Conservation (phyloP, 2,888 invertebrate species). For the Xestia xanthographa region DNA sequence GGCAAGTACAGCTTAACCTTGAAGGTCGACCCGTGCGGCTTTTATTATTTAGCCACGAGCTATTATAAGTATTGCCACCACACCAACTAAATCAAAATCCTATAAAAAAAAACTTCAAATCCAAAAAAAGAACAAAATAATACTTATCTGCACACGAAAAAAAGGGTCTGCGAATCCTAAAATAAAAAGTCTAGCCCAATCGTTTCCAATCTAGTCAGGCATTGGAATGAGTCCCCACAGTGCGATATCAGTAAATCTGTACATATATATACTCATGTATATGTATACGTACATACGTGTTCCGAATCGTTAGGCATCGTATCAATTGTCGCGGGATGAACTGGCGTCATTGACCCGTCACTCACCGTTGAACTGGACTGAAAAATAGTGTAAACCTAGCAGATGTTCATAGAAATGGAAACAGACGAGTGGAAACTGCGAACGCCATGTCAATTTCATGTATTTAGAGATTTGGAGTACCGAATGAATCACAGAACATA, state of each 20-base stretch:
- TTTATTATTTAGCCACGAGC: no score
- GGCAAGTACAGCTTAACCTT: no score
- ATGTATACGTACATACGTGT: constrained; percentile 27
- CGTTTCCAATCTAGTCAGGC: constrained; percentile 53
- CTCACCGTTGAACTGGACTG: constrained; percentile 12
- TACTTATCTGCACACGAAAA: constrained; percentile 17
- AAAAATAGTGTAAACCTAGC: background rate
- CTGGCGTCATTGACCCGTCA: constrained; percentile 39
- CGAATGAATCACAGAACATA: no score
- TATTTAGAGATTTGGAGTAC: background rate
- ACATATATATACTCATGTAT: constrained; percentile 4
- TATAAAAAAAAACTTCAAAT: background rate
- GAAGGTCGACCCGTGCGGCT: no score
- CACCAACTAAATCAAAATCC: background rate
- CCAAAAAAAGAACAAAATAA: constrained; percentile 9
- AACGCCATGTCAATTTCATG: background rate
- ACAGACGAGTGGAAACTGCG: background rate
- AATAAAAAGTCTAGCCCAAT: constrained; percentile 45
- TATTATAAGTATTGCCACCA: background rate
- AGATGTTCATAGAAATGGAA: background rate
- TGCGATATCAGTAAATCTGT: constrained; percentile 57
- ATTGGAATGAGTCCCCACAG: constrained; percentile 58
- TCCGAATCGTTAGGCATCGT: constrained; percentile 52
- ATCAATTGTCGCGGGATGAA: constrained; percentile 55
- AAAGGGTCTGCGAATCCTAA: constrained; percentile 30